Evolutionary conservation across 2,888 invertebrate species (phyloP), one percentile per base, ranked within the genome.

Genomic region (Proisotoma minuta): DNA sequence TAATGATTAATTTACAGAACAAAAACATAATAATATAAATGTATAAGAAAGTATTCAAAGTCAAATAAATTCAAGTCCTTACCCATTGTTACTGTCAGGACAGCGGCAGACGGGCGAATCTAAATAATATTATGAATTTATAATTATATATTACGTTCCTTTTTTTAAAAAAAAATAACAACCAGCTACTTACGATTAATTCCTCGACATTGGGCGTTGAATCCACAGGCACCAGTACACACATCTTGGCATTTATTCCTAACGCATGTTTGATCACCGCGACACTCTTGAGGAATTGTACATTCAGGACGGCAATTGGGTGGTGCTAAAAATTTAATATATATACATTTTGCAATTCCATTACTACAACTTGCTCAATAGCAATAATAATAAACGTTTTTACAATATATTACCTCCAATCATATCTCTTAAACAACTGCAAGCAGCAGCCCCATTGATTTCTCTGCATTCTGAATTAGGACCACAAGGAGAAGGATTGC

Each of bases 141-240:
- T n/a, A n/a, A n/a, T n/a, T n/a, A n/a, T n/a, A n/a, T n/a, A n/a
- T n/a, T n/a, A n/a, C n/a, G n/a, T n/a, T n/a, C n/a, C n/a, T n/a
- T n/a, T n/a, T n/a, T n/a, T n/a, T n/a, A n/a, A n/a, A n/a, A n/a
- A n/a, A n/a, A n/a, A n/a, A n/a, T n/a, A n/a, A n/a, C n/a, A n/a
- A n/a, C n/a, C n/a, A n/a, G n/a, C n/a, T n/a, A n/a, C n/a, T 34
- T 34, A 34, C 18, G 90, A 75, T 86, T 87, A 39, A 86, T 81
- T 2, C 87, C 87, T 73, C 84, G 81, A 76, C 91, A 91, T 60
- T 84, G 76, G 1, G 90, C 88, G 75, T 85, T 84, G 66, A 80
- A 78, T 23, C 89, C 89, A 76, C 90, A 90, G n/a, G 85, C 85
- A 68, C 85, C 27, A 47, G 20, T 15, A 43, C 43, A 43, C 5